Percentiles rank a stretch among this genome's conserved stretches.
Conservation (phyloP, 2,888 invertebrate species). For the Lingula anatina region DNA sequence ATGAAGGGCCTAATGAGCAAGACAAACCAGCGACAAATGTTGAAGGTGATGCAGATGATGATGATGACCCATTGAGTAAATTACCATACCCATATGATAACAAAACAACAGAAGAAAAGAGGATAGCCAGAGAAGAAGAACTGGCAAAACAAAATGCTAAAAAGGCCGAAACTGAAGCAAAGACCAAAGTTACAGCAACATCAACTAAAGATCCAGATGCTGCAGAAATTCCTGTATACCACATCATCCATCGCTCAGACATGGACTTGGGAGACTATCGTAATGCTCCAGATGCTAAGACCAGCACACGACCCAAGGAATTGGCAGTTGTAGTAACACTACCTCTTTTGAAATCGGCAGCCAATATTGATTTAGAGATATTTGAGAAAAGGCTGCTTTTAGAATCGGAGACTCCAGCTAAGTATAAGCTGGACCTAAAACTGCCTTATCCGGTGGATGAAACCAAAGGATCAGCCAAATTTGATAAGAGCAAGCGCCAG, state of each 20-base stretch:
- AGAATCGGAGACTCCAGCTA: conserved; percentile 68
- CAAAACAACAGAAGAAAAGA: conserved; percentile 31
- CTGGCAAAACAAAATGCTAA: conserved; percentile 14
- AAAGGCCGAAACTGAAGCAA: conserved; percentile 7
- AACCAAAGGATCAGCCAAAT: conserved; percentile 77
- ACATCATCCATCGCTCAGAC: conserved; percentile 74
- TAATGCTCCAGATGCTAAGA: conserved; percentile 57
- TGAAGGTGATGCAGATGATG: too few relatives aligned
- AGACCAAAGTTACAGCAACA: conserved; percentile 2
- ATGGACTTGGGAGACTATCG: conserved; percentile 79
- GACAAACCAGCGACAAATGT: conserved; percentile 4
- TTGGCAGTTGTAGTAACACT: conserved; percentile 74
- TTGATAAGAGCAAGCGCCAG: conserved; percentile 71
- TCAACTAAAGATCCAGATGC: conserved; percentile 35
- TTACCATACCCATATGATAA: conserved; percentile 50
- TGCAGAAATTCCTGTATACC: conserved; percentile 65
- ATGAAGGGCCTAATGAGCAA: background rate
- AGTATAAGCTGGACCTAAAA: conserved; percentile 74
- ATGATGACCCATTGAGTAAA: conserved; percentile 23
- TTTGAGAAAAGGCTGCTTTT: conserved; percentile 69
- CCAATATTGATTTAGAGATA: conserved; percentile 75
- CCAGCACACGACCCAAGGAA: conserved; percentile 65
- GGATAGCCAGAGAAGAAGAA: background rate
- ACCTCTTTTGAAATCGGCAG: conserved; percentile 77
- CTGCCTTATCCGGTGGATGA: conserved; percentile 79